A percentile compares a stretch with the other conserved stretches of the same genome.
phyloP scores from a whole-genome alignment of 1,140 invertebrate species.

The Kradibia gibbosae region DNA sequence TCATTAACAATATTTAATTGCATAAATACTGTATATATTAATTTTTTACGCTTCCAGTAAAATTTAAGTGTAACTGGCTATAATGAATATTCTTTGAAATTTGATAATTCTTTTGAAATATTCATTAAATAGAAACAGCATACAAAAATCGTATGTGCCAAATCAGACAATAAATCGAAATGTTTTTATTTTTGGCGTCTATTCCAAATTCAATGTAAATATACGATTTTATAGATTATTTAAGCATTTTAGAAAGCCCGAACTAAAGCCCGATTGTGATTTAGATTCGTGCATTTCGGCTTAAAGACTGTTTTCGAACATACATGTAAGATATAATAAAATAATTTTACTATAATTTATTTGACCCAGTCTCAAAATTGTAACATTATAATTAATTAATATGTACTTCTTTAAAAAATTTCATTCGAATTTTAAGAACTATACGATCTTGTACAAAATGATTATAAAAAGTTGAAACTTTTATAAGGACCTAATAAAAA shows the following conservation, averaged over 20 bases:
- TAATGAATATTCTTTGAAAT: slow-evolving; percentile 54
- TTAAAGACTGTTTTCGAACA: slow-evolving; percentile 64
- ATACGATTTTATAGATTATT: too few species aligned
- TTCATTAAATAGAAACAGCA: not conserved
- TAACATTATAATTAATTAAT: slow-evolving; percentile 30
- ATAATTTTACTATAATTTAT: slow-evolving; percentile 45
- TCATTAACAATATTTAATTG: slow-evolving; percentile 35
- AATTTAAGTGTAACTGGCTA: slow-evolving; percentile 55
- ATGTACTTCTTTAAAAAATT: slow-evolving; percentile 35
- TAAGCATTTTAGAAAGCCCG: too few species aligned
- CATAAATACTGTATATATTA: slow-evolving; percentile 50
- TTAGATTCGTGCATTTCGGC: slow-evolving; percentile 58
- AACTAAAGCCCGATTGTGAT: too few species aligned
- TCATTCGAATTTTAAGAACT: slow-evolving; percentile 7
- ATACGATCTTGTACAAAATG: slow-evolving; percentile 43
- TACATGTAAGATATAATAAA: slow-evolving; percentile 57
- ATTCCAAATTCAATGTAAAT: too few species aligned
- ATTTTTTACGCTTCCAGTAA: slow-evolving; percentile 43
- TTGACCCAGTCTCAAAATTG: slow-evolving; percentile 26
- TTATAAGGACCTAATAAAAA: slow-evolving; percentile 22
- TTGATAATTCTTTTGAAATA: not conserved
- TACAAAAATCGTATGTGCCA: slow-evolving; percentile 57
- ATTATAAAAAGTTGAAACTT: not conserved
- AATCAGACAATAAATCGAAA: slow-evolving; percentile 62
- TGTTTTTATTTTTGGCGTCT: slow-evolving; percentile 17